Base-by-base conservation (phyloP, 2,113 vertebrate genomes). In the Hylia prasina region DNA sequence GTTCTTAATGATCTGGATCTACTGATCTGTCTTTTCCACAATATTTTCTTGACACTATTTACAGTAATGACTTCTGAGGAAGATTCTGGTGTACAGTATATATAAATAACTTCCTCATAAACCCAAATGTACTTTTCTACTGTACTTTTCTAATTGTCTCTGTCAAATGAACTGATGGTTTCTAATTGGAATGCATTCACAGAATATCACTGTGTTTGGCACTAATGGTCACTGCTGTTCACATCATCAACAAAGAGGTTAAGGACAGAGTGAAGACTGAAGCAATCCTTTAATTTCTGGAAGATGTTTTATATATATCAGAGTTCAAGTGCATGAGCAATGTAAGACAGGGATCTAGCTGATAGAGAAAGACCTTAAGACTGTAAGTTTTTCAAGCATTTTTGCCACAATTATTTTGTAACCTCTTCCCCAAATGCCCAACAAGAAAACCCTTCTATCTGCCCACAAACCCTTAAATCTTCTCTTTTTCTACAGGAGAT, bases 231-330 rank as follows among this genome's bases (percentile, higher is more conserved):
- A 57, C 31, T 73, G 77, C 30, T 66, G 42, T 73, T 85, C 15
- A 18, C 31, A 44, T 50, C 28, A 79, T 56, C 82, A 87, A 9
- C 44, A 65, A 45, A 60, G 61, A 80, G 10, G 30, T 44, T 94
- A 69, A 88, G 57, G 37, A 60, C 45, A 76, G n/a, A 47, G 47
- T 61, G 65, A 87, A 93, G 66, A 71, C n/a, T 69, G 45, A 93
- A 91, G 39, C 4, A 2, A 47, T 31, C 23, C 20, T 92, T 82
- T 80, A 10, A 63, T 68, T 87, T 63, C 39, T 78, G 25, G 44
- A 91, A 89, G 21, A 37, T 56, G 12, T 61, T 89, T 44, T 54
- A 30, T 19, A 19, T 15, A 27, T 27, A n/a, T 63, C 45, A 66
- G n/a, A 51, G 42, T 81, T 87, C 56, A 93, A 51, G 30, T 42